Percentiles rank a stretch among this genome's conserved stretches.
Evolutionary conservation across 2,113 vertebrate genomes (phyloP).

Genomic region (Leptodactylus fuscus): DNA sequence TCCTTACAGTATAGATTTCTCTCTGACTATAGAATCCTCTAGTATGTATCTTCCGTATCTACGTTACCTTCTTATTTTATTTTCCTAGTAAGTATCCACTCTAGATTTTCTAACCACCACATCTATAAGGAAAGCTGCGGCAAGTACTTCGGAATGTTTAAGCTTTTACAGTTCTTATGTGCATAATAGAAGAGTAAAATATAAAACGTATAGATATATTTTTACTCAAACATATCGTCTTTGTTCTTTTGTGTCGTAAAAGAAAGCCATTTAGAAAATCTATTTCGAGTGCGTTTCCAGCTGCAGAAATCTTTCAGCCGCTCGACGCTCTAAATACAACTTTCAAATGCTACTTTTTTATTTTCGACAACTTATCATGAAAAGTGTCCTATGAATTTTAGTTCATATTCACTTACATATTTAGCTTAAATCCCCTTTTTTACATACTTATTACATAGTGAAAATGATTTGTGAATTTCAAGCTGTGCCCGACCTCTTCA

Average conservation of each 20-base stretch:
- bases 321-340: constrained; percentile 18
- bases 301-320: neutral
- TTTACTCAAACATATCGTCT: constrained; percentile 4
- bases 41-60: too few relatives aligned
- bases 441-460: constrained; percentile 59
- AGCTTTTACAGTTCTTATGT: too few relatives aligned
- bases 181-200: neutral
- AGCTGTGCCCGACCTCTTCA: constrained; percentile 59
- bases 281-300: neutral
- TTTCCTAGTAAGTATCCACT: neutral
- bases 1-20: too few relatives aligned
- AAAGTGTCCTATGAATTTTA: constrained; percentile 38
- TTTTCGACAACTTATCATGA: constrained; percentile 26
- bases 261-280: constrained; percentile 8
- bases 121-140: neutral
- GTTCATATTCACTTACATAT: constrained; percentile 53
- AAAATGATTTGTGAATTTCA: constrained; percentile 60
- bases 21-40: too few relatives aligned
- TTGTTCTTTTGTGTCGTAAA: neutral
- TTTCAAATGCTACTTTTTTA: constrained; percentile 21
- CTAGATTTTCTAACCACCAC: neutral
- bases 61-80: neutral
- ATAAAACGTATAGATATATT: neutral
- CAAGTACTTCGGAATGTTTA: neutral
- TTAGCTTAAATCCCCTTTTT: constrained; percentile 55